A percentile compares a stretch with the other conserved stretches of the same genome.
These are phyloP conservation scores for Cynopterus brachyotis DNA, from an alignment of 2,113 vertebrate genomes.

Conservation along the genomic window DNA sequence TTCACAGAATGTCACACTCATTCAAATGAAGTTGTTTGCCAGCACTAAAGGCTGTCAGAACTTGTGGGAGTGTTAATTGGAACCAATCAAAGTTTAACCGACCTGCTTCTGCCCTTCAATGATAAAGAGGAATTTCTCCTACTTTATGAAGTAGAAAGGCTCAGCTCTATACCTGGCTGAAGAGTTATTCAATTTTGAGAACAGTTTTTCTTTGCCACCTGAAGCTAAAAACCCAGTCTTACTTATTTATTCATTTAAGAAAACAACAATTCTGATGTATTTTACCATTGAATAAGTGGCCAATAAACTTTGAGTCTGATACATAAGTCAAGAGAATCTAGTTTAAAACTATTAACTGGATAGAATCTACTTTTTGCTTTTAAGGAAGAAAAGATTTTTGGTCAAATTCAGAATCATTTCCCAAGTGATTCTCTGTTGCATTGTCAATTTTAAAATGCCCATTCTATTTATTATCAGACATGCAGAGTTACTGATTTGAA, in stretches of 20 bases:
- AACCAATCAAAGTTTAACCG: conserved; percentile 59
- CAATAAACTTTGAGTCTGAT: not conserved
- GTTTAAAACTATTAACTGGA: not conserved
- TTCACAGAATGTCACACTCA: conserved; percentile 22
- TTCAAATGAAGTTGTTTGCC: conserved; percentile 37
- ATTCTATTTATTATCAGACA: not conserved
- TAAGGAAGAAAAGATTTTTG: not conserved
- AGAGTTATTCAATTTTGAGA: not conserved
- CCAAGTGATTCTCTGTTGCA: not conserved
- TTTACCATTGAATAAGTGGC: not conserved
- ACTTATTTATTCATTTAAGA: not conserved
- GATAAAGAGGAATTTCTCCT: conserved; percentile 65
- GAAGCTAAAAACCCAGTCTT: not conserved
- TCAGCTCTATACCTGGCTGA: not conserved
- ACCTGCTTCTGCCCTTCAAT: conserved; percentile 46
- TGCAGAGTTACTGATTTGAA: not conserved
- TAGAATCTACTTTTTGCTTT: not conserved
- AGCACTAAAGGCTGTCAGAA: conserved; percentile 46
- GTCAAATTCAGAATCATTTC: not conserved
- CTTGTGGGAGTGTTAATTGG: conserved; percentile 53
- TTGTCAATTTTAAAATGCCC: not conserved
- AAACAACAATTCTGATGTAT: not conserved
- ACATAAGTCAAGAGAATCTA: not conserved
- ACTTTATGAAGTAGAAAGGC: conserved; percentile 14
- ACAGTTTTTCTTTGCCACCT: not conserved